A percentile compares a stretch with the other conserved stretches of the same genome.
Conservation (phyloP, 2,888 invertebrate genomes). For the Synanthedon myopaeformis region DNA sequence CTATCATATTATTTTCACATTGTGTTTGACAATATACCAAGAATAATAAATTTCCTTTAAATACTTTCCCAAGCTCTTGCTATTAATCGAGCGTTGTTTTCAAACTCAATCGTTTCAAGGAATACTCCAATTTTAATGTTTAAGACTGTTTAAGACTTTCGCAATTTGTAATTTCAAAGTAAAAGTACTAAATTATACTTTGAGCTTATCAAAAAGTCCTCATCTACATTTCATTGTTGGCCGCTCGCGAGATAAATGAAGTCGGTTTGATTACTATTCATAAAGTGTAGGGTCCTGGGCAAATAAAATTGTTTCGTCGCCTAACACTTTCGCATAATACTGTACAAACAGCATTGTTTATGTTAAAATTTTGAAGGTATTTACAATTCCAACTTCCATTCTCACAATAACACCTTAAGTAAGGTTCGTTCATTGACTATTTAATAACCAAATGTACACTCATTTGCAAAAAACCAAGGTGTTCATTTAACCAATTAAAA, state of each 20-base stretch:
- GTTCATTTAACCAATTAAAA: too few relatives aligned
- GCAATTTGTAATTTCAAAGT: slow-evolving; percentile 28
- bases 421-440: too few relatives aligned
- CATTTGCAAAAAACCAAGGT: too few relatives aligned
- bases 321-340: slow-evolving; percentile 12
- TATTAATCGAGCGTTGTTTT: not conserved
- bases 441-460: too few relatives aligned
- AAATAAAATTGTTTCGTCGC: slow-evolving; percentile 28
- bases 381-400: too few relatives aligned
- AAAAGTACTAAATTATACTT: slow-evolving; percentile 29
- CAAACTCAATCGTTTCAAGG: not conserved
- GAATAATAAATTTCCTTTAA: slow-evolving; percentile 18
- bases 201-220: slow-evolving; percentile 42
- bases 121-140: slow-evolving; percentile 1
- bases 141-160: slow-evolving; percentile 18
- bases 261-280: slow-evolving; percentile 53
- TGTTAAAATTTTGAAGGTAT: too few relatives aligned
- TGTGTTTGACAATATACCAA: slow-evolving; percentile 11
- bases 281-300: slow-evolving; percentile 38
- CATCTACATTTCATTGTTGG: slow-evolving; percentile 52
- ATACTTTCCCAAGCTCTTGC: slow-evolving; percentile 6
- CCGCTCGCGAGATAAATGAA: slow-evolving; percentile 41
- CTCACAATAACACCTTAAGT: too few relatives aligned
- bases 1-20: too few relatives aligned
- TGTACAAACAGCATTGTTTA: too few relatives aligned